Conservation (phyloP, 2,797 vertebrate species). For the Vespertilio murinus region DNA sequence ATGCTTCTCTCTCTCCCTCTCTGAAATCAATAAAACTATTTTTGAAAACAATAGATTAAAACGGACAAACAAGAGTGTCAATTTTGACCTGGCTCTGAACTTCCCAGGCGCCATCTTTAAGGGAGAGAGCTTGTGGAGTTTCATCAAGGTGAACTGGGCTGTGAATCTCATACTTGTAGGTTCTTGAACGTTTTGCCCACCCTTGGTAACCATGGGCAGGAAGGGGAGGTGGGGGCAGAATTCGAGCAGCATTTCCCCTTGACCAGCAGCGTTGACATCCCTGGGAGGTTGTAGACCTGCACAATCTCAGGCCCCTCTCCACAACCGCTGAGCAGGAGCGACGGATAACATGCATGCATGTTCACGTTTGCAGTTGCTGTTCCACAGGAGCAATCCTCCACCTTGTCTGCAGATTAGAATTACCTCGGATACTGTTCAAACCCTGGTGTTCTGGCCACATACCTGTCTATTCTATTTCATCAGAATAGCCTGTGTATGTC, state of each 20-base stretch:
- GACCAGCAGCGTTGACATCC: rapidly evolving
- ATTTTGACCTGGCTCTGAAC: not conserved
- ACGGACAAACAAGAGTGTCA: not conserved
- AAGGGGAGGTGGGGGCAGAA: rapidly evolving
- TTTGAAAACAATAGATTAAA: not conserved
- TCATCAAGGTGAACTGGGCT: not conserved
- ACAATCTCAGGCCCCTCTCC: not conserved
- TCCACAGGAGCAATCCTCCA: rapidly evolving
- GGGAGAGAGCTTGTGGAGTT: not conserved
- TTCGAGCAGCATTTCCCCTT: not conserved
- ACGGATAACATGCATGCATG: rapidly evolving
- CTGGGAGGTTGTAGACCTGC: not conserved
- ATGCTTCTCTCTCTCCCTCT: too few species aligned
- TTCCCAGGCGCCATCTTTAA: not conserved
- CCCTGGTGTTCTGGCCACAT: not conserved
- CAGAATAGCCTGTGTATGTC: not conserved
- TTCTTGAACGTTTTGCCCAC: not conserved
- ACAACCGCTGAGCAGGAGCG: not conserved
- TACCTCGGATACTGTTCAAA: not conserved
- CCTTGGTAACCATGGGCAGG: rapidly evolving
- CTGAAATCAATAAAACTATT: too few species aligned
- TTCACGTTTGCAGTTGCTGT: rapidly evolving
- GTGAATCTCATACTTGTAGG: not conserved
- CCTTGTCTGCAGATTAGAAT: too few species aligned
- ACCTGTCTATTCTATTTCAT: not conserved